These are phyloP conservation scores for Enteromius argenteus DNA, from an alignment of 2,797 vertebrate species.

Conservation along the genomic window DNA sequence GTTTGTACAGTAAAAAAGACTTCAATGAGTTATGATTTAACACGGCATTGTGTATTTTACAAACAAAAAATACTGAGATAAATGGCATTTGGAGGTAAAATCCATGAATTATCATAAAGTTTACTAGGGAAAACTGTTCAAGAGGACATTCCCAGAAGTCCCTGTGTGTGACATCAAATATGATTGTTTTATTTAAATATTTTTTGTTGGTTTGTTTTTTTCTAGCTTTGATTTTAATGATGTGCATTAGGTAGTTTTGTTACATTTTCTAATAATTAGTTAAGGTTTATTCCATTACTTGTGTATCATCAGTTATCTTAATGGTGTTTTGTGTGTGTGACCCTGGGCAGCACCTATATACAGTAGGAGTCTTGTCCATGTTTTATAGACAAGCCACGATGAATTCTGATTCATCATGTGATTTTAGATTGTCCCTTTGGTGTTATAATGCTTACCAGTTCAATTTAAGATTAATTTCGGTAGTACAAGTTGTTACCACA, in stretches of 20 bases:
- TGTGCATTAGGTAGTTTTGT: not conserved
- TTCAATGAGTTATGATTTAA: not conserved
- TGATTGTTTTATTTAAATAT: not conserved
- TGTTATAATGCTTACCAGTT: not conserved
- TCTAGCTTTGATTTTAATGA: not conserved
- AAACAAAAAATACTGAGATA: not conserved
- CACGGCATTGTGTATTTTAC: not conserved
- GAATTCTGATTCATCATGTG: not conserved
- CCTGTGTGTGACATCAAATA: not conserved
- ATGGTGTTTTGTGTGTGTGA: not conserved
- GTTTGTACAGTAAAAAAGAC: not conserved
- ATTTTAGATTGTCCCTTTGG: not conserved
- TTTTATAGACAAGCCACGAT: not conserved
- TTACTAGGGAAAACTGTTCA: not conserved
- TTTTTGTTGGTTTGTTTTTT: not conserved
- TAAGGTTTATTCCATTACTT: not conserved
- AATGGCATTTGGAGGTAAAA: not conserved
- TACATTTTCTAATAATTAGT: not conserved
- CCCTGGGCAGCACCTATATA: too few relatives aligned
- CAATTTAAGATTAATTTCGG: not conserved
- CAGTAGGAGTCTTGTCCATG: not conserved
- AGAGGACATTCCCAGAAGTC: not conserved
- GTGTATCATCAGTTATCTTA: too few relatives aligned
- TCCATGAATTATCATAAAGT: not conserved
- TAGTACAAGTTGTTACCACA: not conserved